phyloP scores from a whole-genome alignment of 2,113 vertebrate species.

The Psilopsiagon aymara region DNA sequence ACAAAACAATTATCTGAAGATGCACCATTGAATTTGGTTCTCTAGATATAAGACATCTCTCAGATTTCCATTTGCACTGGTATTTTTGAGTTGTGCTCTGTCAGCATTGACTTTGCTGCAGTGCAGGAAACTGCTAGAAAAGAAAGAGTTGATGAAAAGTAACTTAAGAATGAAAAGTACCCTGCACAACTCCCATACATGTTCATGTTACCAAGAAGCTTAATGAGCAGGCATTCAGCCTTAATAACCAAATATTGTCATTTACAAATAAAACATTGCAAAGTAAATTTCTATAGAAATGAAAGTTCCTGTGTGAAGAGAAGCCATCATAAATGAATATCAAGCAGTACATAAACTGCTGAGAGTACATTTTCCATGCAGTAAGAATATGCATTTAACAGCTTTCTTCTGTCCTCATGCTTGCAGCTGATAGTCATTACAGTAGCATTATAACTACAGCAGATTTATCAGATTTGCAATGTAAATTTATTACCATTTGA shows the following conservation, averaged over 20 bases:
- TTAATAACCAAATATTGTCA: neutral
- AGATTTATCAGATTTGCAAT: slow-evolving; percentile 66
- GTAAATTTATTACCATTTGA: slow-evolving; percentile 60
- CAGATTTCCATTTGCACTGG: neutral
- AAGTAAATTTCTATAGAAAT: slow-evolving; percentile 39
- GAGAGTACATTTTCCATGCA: slow-evolving; percentile 51
- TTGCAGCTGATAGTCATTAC: slow-evolving; percentile 66
- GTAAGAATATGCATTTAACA: slow-evolving; percentile 44
- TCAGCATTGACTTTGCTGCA: slow-evolving; percentile 52
- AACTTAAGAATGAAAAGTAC: neutral
- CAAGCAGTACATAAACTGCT: slow-evolving; percentile 40
- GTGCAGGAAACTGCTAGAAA: slow-evolving; percentile 28
- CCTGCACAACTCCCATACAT: neutral
- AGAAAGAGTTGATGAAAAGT: neutral
- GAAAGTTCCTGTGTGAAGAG: neutral
- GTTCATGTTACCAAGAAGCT: neutral
- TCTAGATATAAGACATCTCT: neutral
- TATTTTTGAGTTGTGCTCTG: neutral
- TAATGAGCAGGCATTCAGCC: slow-evolving; percentile 18
- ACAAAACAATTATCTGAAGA: neutral
- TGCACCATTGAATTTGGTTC: neutral
- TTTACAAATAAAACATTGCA: slow-evolving; percentile 39
- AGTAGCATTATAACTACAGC: slow-evolving; percentile 36
- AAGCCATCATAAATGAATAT: slow-evolving; percentile 41
- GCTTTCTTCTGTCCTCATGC: slow-evolving; percentile 15